Base-by-base conservation (phyloP, 1,140 invertebrate genomes). In the Neoseiulus cucumeris region DNA sequence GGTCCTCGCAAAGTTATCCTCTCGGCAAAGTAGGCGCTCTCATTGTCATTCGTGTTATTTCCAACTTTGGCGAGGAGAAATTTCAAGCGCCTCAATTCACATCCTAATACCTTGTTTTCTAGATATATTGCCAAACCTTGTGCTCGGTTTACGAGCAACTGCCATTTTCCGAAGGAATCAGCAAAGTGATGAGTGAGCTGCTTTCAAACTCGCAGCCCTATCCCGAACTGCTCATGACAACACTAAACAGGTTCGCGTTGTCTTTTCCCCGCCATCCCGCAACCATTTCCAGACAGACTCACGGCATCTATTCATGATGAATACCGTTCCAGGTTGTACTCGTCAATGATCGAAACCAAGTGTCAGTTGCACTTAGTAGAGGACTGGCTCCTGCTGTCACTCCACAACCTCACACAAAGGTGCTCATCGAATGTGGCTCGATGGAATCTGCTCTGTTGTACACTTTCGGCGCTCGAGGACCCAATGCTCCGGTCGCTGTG, bases 141-240 rank as follows among this genome's bases (percentile, higher is more conserved):
- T 59, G 51, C 51, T 59, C 51, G 14, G 51, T 59, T 29, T 59
- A 59, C 22, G 51, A 59, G 51, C 51, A 59, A 59, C 9, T 59
- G 51, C 51, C 51, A 17, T 59, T 59, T 25, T 59, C 51, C 25
- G 51, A 59, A 25, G 51, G 51, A 1, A 59, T 59, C 51, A 59
- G 51, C 51, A 59, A 59, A 59, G 51, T 59, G 22, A 59, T 59
- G 51, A 33, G 51, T 25, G 51, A 59, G 51, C 51, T 59, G 25
- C 22, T 59, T 18, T 59, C 51, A 2, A 29, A 59, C 33, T 12
- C 25, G 22, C 51, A 59, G 33, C 51, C 51, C 2, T 59, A 59
- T 25, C 51, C 51, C 33, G 51, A 59, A 59, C 51, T 59, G 22
- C 51, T 59, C 25, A 59, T 59, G 51, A 59, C 22, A 14, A 33